Evolutionary conservation across 1,140 invertebrate species (phyloP).

Genomic region (Nephotettix cincticeps): DNA sequence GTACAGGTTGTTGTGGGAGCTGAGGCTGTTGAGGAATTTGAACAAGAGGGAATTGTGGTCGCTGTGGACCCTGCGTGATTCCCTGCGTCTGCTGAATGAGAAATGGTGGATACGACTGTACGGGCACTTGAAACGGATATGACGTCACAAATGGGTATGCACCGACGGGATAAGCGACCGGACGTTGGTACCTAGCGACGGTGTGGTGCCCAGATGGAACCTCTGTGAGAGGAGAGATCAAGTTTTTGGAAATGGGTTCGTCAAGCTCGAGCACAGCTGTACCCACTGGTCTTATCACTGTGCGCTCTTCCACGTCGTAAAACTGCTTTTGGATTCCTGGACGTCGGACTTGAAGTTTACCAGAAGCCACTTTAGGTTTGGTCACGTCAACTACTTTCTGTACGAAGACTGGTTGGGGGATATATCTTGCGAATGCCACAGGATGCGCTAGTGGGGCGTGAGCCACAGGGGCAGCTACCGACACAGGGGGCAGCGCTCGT

Average conservation of each 20-base stretch:
- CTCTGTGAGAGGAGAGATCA: conserved; percentile 37
- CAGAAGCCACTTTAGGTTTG: conserved; percentile 53
- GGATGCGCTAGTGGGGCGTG: conserved; percentile 52
- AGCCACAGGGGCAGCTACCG: conserved; percentile 36
- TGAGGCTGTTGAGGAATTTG: conserved; percentile 3
- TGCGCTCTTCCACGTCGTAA: conserved; percentile 63
- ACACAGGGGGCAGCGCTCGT: neutral
- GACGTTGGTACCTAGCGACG: conserved; percentile 42
- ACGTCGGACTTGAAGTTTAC: conserved; percentile 56
- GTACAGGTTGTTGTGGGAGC: conserved; percentile 28
- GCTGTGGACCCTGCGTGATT: neutral
- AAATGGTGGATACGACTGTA: neutral
- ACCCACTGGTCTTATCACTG: conserved; percentile 61
- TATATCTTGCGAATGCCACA: conserved; percentile 53
- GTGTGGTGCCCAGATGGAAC: neutral
- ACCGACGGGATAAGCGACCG: conserved; percentile 30
- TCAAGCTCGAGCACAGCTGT: conserved; percentile 61
- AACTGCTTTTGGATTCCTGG: conserved; percentile 66
- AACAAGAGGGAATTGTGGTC: neutral
- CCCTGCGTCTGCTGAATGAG: neutral
- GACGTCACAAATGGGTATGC: neutral
- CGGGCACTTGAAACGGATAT: conserved; percentile 16
- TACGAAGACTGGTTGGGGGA: conserved; percentile 53
- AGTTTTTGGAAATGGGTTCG: conserved; percentile 55
- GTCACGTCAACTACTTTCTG: conserved; percentile 56